phyloP scores from a whole-genome alignment of 2,888 invertebrate genomes.

The Carterocephalus palaemon region DNA sequence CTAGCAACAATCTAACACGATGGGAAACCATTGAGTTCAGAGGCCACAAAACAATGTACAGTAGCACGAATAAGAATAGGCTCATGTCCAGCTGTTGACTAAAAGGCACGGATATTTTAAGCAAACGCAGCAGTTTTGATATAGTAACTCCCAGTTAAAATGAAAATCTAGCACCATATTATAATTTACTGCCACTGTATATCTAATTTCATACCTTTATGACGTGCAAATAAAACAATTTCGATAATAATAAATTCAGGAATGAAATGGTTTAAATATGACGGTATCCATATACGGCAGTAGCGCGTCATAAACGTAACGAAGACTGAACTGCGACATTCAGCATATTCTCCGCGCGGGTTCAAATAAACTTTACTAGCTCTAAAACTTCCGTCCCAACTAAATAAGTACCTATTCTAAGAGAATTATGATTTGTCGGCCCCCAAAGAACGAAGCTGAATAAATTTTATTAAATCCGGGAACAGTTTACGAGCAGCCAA shows the following conservation, averaged over 20 bases:
- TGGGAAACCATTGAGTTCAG: too few relatives aligned
- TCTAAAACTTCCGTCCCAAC: slow-evolving; percentile 67
- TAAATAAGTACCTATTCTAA: slow-evolving; percentile 71
- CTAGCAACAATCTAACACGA: too few relatives aligned
- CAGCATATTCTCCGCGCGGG: slow-evolving; percentile 43
- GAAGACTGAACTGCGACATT: slow-evolving; percentile 28
- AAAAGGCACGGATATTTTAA: too few relatives aligned
- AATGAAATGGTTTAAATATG: slow-evolving; percentile 18
- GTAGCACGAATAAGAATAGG: too few relatives aligned
- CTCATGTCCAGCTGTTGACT: too few relatives aligned
- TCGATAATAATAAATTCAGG: neutral
- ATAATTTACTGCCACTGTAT: too few relatives aligned
- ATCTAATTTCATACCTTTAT: too few relatives aligned
- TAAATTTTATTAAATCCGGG: slow-evolving; percentile 76
- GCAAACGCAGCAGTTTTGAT: too few relatives aligned
- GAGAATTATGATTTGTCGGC: slow-evolving; percentile 74
- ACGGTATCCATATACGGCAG: slow-evolving; percentile 12
- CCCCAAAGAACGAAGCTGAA: slow-evolving; percentile 66
- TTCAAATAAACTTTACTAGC: slow-evolving; percentile 70
- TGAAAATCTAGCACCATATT: neutral
- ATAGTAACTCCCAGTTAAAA: neutral
- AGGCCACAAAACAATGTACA: too few relatives aligned
- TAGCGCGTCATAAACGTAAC: slow-evolving; percentile 23
- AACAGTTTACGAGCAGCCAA: slow-evolving; percentile 67
- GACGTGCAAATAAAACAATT: slow-evolving; percentile 4